These are phyloP conservation scores for Leistus spinibarbis DNA, from an alignment of 2,888 invertebrate species.

Conservation along the genomic window DNA sequence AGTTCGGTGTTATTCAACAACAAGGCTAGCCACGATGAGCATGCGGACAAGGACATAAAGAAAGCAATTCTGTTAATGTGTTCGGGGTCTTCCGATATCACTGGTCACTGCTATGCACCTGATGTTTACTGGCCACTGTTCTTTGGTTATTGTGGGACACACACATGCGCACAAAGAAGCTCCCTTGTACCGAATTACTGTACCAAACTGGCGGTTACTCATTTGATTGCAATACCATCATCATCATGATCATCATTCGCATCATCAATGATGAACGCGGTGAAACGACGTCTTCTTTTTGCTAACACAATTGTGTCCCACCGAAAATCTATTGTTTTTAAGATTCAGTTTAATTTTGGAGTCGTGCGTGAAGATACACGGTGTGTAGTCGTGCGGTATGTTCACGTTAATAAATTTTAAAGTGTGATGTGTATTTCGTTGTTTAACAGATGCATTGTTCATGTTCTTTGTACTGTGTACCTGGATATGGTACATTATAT, in stretches of 20 bases:
- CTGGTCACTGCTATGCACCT: conserved; percentile 28
- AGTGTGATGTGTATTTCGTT: conserved; percentile 25
- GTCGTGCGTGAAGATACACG: background rate
- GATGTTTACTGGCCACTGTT: conserved; percentile 33
- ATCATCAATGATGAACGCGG: background rate
- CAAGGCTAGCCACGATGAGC: background rate
- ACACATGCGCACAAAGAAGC: conserved; percentile 1
- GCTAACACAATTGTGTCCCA: background rate
- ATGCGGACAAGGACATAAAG: conserved; percentile 16
- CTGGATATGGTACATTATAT: background rate
- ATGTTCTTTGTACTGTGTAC: background rate
- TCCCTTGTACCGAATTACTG: conserved; percentile 8
- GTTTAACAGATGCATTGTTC: background rate
- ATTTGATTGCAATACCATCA: conserved; percentile 7
- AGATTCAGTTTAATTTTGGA: background rate
- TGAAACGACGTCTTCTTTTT: background rate
- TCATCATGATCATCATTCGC: background rate
- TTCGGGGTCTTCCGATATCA: conserved; percentile 22
- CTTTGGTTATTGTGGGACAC: conserved; percentile 24
- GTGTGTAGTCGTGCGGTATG: background rate
- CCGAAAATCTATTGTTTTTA: background rate
- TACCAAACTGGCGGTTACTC: background rate
- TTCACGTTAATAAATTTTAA: conserved; percentile 30
- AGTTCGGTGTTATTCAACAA: background rate
- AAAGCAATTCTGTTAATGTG: conserved; percentile 36